These are phyloP conservation scores for Macrotus californicus DNA, from an alignment of 2,113 vertebrate species.

Conservation along the genomic window DNA sequence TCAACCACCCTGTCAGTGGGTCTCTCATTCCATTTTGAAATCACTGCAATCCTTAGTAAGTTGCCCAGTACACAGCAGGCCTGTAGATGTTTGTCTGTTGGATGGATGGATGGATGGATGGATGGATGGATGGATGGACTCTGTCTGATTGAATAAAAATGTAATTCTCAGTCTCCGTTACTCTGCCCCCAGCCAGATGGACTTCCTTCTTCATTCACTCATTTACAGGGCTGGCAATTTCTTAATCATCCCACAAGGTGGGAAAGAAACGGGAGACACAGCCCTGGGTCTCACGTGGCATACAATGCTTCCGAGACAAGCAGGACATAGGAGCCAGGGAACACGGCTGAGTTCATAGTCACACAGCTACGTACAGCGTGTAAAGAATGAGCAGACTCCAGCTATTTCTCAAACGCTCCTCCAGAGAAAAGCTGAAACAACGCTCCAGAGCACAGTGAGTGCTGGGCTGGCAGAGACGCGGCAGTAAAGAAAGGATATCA, in stretches of 20 bases:
- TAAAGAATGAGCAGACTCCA: not conserved
- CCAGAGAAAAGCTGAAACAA: not conserved
- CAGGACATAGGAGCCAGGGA: not conserved
- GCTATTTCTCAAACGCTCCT: not conserved
- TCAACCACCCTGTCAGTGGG: not conserved
- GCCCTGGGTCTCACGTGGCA: not conserved
- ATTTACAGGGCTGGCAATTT: not conserved
- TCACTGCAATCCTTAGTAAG: not conserved
- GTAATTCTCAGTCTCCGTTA: not conserved
- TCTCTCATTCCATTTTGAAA: not conserved
- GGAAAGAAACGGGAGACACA: not conserved
- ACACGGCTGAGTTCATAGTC: not conserved
- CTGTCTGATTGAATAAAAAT: not conserved
- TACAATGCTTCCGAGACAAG: not conserved
- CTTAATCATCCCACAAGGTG: not conserved
- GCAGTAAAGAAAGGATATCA: not conserved
- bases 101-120: too few species aligned
- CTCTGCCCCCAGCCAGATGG: not conserved
- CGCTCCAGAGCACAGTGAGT: not conserved
- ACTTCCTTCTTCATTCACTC: not conserved
- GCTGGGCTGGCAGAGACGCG: not conserved
- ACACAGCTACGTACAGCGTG: not conserved
- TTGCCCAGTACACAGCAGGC: not conserved
- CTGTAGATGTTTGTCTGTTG: not conserved
- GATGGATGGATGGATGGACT: not conserved